Conservation (phyloP, 1,140 invertebrate genomes). For the Whitmania pigra region DNA sequence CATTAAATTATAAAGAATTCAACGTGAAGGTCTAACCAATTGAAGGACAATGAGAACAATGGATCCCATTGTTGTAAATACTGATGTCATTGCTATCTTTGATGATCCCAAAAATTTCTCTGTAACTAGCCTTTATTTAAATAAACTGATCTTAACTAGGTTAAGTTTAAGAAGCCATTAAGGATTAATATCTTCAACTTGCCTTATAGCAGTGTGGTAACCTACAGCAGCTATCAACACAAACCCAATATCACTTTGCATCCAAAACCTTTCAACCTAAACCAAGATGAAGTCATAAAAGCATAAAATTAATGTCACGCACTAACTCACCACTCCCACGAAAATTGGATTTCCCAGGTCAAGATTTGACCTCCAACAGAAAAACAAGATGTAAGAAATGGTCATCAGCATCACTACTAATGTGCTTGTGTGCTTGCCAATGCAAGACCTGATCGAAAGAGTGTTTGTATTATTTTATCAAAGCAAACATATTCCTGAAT, state of each 20-base stretch:
- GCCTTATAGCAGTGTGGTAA: conserved; percentile 29
- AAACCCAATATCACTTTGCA: conserved; percentile 35
- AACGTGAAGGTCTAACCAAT: conserved; percentile 9
- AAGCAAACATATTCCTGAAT: too few relatives aligned
- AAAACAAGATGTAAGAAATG: conserved; percentile 30
- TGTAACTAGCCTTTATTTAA: conserved; percentile 10
- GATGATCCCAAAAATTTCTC: conserved; percentile 14
- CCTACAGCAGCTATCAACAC: conserved; percentile 30
- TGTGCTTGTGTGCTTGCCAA: conserved; percentile 6
- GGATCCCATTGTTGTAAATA: conserved; percentile 20
- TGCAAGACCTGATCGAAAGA: conserved; percentile 4
- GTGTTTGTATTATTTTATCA: neutral
- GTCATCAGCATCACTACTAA: conserved; percentile 28
- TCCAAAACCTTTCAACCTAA: conserved; percentile 39
- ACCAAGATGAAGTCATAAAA: neutral
- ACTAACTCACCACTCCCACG: conserved; percentile 34
- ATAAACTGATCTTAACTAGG: neutral
- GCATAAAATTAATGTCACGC: neutral
- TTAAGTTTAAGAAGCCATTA: conserved; percentile 3
- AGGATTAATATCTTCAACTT: conserved; percentile 7
- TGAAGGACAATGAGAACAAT: conserved; percentile 16
- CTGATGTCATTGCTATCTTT: conserved; percentile 15
- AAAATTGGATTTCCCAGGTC: conserved; percentile 33
- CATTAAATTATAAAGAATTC: too few relatives aligned
- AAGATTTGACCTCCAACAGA: conserved; percentile 39